Conservation (phyloP, 2,113 vertebrate genomes). For the Psophia crepitans region DNA sequence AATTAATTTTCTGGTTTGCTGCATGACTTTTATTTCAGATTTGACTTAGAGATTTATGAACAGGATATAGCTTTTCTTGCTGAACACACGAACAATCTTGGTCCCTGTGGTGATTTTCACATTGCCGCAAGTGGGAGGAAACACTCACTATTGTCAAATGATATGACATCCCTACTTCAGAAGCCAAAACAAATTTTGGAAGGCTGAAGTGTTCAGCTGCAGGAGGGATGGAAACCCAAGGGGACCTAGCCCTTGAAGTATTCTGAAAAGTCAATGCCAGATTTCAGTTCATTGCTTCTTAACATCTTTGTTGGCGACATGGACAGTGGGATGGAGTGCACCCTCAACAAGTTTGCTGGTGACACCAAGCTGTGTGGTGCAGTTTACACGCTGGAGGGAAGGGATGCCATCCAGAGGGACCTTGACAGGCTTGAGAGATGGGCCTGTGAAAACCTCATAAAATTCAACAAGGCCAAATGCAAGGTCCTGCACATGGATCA, state of each 20-base stretch:
- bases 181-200: conserved; percentile 47
- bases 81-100: conserved; percentile 33
- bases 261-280: neutral
- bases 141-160: neutral
- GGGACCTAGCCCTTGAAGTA: neutral
- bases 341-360: too few species aligned
- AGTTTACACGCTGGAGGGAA: too few species aligned
- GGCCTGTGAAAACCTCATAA: too few species aligned
- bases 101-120: conserved; percentile 47
- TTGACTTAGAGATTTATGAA: conserved; percentile 70
- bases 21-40: conserved; percentile 68
- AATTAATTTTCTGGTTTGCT: conserved; percentile 73
- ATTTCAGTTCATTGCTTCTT: neutral
- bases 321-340: too few species aligned
- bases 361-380: too few species aligned
- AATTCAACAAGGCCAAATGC: too few species aligned
- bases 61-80: conserved; percentile 51
- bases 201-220: neutral
- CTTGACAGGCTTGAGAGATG: too few species aligned
- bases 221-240: neutral
- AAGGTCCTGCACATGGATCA: too few species aligned
- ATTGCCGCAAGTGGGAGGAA: neutral
- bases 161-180: neutral
- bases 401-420: too few species aligned
- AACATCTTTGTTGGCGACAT: too few species aligned